These are phyloP conservation scores for Recurvirostra avosetta DNA, from an alignment of 2,113 vertebrate genomes.

Conservation along the genomic window DNA sequence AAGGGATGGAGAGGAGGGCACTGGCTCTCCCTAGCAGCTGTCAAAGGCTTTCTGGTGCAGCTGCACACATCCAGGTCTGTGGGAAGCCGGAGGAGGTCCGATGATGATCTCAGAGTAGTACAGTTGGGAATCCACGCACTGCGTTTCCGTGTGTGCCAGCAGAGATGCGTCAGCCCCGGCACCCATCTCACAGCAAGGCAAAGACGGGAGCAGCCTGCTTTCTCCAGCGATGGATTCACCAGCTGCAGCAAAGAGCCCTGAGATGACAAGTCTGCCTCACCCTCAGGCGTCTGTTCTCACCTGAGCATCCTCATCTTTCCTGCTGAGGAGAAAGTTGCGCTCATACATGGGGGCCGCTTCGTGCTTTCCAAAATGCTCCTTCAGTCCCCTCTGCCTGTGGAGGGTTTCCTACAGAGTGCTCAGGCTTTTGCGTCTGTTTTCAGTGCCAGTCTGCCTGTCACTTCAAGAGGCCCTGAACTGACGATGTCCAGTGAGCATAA, in stretches of 20 bases:
- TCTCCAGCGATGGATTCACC: background rate
- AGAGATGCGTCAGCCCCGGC: background rate
- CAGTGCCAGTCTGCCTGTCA: background rate
- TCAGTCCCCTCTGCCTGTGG: background rate
- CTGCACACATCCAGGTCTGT: background rate
- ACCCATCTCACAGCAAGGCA: background rate
- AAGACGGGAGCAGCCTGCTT: background rate
- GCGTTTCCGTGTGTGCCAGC: background rate
- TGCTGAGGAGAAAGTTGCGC: background rate
- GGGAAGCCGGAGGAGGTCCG: background rate
- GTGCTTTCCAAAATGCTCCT: background rate
- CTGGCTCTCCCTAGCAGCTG: background rate
- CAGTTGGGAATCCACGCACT: rapidly evolving
- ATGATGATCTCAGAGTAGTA: background rate
- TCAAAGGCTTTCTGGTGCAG: background rate
- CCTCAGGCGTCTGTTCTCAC: background rate
- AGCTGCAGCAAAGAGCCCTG: background rate
- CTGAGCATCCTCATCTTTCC: background rate
- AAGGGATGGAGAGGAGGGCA: background rate
- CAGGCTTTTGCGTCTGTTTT: background rate
- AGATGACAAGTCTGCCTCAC: background rate
- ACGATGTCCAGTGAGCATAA: background rate
- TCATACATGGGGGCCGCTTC: rapidly evolving
- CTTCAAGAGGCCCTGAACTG: background rate
- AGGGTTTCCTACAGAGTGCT: background rate